A percentile compares a stretch with the other conserved stretches of the same genome.
Conservation (phyloP, 2,888 invertebrate species). For the Melanchra persicariae region DNA sequence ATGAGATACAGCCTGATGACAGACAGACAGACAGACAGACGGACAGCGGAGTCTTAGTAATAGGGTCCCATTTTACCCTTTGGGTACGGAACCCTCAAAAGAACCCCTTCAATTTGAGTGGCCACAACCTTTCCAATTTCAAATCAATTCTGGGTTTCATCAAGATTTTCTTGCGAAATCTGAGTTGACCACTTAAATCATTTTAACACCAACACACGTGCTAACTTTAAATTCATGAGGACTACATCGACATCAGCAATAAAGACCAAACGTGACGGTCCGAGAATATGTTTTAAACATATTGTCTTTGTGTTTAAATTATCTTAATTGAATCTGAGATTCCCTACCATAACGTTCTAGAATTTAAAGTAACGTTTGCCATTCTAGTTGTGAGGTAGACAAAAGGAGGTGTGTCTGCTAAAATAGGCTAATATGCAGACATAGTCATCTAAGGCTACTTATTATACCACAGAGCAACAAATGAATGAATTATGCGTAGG, state of each 20-base stretch:
- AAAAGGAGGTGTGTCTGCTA: background rate
- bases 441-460: too few species aligned
- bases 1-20: too few species aligned
- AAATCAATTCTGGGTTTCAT: background rate
- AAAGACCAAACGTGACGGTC: slow-evolving; percentile 60
- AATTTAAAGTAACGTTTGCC: slow-evolving; percentile 22
- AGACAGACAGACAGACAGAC: too few species aligned
- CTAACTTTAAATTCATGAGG: slow-evolving; percentile 59
- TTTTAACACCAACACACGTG: slow-evolving; percentile 51
- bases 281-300: slow-evolving; percentile 45
- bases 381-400: background rate
- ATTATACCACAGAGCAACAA: too few species aligned
- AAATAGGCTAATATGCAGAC: background rate
- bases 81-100: too few species aligned
- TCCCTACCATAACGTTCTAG: slow-evolving; percentile 44
- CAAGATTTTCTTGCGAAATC: slow-evolving; percentile 21
- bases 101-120: too few species aligned
- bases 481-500: too few species aligned
- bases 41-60: too few species aligned
- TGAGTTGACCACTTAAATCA: slow-evolving; percentile 32
- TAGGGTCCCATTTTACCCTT: too few species aligned
- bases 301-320: slow-evolving; percentile 48
- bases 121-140: background rate
- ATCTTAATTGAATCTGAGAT: slow-evolving; percentile 57
- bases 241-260: slow-evolving; percentile 19